Evolutionary conservation across 2,888 invertebrate species (phyloP).

Genomic region (Chloromyia formosa): DNA sequence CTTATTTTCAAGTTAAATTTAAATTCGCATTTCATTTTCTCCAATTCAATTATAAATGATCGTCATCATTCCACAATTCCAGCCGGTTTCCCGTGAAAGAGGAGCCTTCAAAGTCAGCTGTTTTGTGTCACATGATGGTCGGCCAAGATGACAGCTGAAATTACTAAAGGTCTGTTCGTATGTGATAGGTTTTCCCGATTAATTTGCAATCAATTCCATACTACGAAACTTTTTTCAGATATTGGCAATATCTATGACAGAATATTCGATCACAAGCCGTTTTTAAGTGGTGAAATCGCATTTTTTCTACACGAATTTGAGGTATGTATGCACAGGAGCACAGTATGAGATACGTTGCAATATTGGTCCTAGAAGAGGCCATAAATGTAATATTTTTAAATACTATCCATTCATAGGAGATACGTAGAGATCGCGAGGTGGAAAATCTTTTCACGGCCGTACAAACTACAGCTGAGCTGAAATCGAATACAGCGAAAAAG

Average conservation of each 20-base stretch:
- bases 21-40: not conserved
- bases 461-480: constrained; percentile 80
- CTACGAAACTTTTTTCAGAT: constrained; percentile 63
- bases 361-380: too few relatives aligned
- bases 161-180: constrained; percentile 20
- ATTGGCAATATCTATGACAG: constrained; percentile 83
- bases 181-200: not conserved
- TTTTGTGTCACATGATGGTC: constrained; percentile 24
- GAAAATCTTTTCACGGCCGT: constrained; percentile 79
- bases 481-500: constrained; percentile 76
- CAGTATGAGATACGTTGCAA: too few relatives aligned
- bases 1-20: too few relatives aligned
- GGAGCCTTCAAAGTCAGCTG: not conserved
- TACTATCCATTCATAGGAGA: constrained; percentile 68
- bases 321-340: constrained; percentile 68
- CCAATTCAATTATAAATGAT: not conserved
- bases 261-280: constrained; percentile 86
- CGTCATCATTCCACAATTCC: not conserved
- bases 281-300: constrained; percentile 86
- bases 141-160: constrained; percentile 39
- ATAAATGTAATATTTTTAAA: not conserved
- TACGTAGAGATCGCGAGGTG: constrained; percentile 80
- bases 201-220: not conserved
- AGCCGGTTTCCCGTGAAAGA: not conserved
- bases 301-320: constrained; percentile 87